A percentile compares a stretch with the other conserved stretches of the same genome.
These are phyloP conservation scores for Tricholaema leucomelas DNA, from an alignment of 2,113 vertebrate species.

Conservation along the genomic window DNA sequence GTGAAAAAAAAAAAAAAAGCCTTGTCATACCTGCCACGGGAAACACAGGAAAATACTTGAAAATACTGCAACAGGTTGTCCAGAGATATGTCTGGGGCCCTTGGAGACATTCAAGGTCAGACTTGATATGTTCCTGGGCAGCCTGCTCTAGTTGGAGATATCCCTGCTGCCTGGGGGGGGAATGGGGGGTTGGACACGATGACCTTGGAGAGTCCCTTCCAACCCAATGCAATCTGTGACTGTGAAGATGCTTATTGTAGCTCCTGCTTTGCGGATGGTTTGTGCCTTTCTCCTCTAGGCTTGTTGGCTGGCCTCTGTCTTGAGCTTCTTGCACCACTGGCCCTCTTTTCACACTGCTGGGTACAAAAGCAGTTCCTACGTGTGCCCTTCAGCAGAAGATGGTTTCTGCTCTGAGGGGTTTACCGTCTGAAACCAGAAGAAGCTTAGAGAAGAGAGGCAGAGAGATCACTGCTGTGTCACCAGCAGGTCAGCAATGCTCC, in stretches of 20 bases:
- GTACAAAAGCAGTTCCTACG: accelerated
- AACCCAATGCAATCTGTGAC: too few relatives aligned
- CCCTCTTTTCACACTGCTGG: accelerated
- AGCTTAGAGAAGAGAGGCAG: background rate
- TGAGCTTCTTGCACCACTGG: background rate
- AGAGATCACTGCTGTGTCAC: background rate
- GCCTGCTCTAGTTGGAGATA: too few relatives aligned
- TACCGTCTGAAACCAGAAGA: background rate
- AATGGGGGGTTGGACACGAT: too few relatives aligned
- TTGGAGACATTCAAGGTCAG: too few relatives aligned
- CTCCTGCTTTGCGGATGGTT: background rate
- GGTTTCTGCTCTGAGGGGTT: background rate
- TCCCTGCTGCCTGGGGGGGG: too few relatives aligned
- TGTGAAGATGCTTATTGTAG: background rate
- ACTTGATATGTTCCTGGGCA: too few relatives aligned
- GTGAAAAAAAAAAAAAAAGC: background rate
- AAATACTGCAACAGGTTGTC: too few relatives aligned
- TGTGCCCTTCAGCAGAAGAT: background rate
- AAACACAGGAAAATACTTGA: background rate
- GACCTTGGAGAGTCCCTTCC: too few relatives aligned
- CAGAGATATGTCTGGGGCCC: too few relatives aligned
- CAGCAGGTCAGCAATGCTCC: background rate
- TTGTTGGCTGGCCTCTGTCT: background rate
- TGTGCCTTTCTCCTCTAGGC: background rate
- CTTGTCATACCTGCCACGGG: accelerated